phyloP scores from a whole-genome alignment of 2,797 vertebrate genomes.

The Catostomus latipinnis region DNA sequence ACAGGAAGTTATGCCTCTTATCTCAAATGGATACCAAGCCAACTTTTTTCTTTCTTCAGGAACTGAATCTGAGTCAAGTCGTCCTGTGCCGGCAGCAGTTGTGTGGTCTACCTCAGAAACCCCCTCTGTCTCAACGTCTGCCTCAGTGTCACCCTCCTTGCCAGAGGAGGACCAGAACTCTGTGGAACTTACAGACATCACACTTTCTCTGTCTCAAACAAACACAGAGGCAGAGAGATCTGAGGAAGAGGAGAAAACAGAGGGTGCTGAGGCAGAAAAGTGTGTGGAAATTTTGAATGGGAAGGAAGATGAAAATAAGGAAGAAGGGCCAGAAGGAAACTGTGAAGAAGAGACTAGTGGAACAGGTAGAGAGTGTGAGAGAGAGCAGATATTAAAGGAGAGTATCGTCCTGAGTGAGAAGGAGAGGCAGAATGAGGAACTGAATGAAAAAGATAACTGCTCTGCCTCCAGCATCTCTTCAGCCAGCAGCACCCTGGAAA shows the following conservation, averaged over 20 bases:
- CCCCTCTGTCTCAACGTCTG: conserved; percentile 44
- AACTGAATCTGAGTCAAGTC: conserved; percentile 48
- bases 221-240: conserved; percentile 56
- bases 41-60: conserved; percentile 53
- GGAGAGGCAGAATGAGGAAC: conserved; percentile 95
- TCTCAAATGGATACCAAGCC: conserved; percentile 17
- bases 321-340: conserved; percentile 63
- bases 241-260: conserved; percentile 44
- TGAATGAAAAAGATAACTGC: conserved; percentile 98
- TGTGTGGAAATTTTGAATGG: conserved; percentile 11
- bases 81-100: conserved; percentile 64
- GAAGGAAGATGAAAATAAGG: conserved; percentile 60
- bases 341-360: conserved; percentile 68
- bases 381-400: conserved; percentile 82
- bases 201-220: conserved; percentile 26
- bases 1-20: background rate
- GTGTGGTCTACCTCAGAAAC: conserved; percentile 45
- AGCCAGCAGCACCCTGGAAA: conserved; percentile 95
- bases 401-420: conserved; percentile 90
- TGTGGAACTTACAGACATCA: conserved; percentile 49
- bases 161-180: conserved; percentile 56
- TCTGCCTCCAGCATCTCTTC: conserved; percentile 98
- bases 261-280: conserved; percentile 55
- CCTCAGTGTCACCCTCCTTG: conserved; percentile 46
- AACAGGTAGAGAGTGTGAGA: conserved; percentile 75